These are phyloP conservation scores for Cremastobaeus sp. DNA, from an alignment of 2,888 invertebrate species.

Conservation along the genomic window DNA sequence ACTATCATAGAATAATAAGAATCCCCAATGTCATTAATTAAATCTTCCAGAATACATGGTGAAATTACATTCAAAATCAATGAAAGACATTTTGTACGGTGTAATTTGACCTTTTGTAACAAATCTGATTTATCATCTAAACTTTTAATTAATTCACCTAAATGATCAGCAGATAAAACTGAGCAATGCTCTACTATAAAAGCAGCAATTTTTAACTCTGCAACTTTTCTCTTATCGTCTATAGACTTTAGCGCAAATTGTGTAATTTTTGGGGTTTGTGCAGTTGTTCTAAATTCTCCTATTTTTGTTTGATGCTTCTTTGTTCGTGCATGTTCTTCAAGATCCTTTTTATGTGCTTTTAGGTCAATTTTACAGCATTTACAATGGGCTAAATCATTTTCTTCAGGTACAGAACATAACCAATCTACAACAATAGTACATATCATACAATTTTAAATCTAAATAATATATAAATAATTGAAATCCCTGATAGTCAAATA, in stretches of 20 bases:
- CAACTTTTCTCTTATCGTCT: slow-evolving; percentile 38
- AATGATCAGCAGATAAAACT: slow-evolving; percentile 59
- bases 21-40: slow-evolving; percentile 67
- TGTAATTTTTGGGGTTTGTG: slow-evolving; percentile 29
- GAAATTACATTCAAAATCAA: slow-evolving; percentile 69
- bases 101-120: slow-evolving; percentile 63
- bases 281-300: slow-evolving; percentile 38
- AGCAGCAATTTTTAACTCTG: slow-evolving; percentile 64
- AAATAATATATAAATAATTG: background rate
- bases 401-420: slow-evolving; percentile 6
- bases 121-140: slow-evolving; percentile 61
- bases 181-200: slow-evolving; percentile 64
- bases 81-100: slow-evolving; percentile 66
- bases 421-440: slow-evolving; percentile 15
- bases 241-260: slow-evolving; percentile 21
- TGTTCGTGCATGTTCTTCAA: slow-evolving; percentile 63
- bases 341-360: slow-evolving; percentile 65
- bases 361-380: slow-evolving; percentile 40
- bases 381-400: slow-evolving; percentile 18
- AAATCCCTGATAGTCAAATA: too few relatives aligned
- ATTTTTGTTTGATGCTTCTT: slow-evolving; percentile 63
- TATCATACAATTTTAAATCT: background rate
- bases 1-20: slow-evolving; percentile 67
- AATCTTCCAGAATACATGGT: slow-evolving; percentile 65
- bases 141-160: slow-evolving; percentile 56